These are phyloP conservation scores for Dinoponera quadriceps DNA, from an alignment of 1,140 invertebrate genomes.

Conservation along the genomic window DNA sequence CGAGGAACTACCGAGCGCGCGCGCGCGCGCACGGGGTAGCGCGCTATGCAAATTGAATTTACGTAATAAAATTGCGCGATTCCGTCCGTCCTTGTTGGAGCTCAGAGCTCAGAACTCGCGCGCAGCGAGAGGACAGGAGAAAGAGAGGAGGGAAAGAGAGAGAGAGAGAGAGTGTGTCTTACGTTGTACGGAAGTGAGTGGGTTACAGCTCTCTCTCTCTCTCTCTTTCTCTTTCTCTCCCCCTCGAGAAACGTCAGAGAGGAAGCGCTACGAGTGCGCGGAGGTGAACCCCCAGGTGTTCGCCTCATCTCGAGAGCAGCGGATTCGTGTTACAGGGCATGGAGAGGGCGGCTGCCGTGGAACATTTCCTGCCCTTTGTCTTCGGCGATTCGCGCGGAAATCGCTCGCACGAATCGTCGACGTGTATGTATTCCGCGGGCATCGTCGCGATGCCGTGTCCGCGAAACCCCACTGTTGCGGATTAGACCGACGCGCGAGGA, in stretches of 20 bases:
- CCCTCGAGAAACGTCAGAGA: background rate
- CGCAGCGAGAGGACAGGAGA: too few species aligned
- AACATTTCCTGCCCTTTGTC: slow-evolving; percentile 75
- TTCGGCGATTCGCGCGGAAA: slow-evolving; percentile 66
- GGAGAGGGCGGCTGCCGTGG: slow-evolving; percentile 58
- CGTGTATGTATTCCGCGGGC: slow-evolving; percentile 15
- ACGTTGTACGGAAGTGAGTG: slow-evolving; percentile 33
- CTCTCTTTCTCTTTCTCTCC: background rate
- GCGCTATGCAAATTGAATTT: slow-evolving; percentile 70
- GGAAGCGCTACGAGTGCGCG: slow-evolving; percentile 69
- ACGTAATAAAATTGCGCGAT: slow-evolving; percentile 72
- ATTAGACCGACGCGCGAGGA: too few species aligned
- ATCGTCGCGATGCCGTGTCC: slow-evolving; percentile 21
- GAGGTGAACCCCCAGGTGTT: slow-evolving; percentile 43
- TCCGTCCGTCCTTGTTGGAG: slow-evolving; percentile 31
- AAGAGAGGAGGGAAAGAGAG: background rate
- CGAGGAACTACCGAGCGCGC: background rate
- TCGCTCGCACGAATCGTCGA: slow-evolving; percentile 9
- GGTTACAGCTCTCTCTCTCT: background rate
- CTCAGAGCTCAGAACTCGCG: slow-evolving; percentile 36
- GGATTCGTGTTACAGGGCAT: slow-evolving; percentile 66
- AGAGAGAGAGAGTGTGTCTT: background rate
- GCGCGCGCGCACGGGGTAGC: slow-evolving; percentile 2
- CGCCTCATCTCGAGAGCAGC: slow-evolving; percentile 23
- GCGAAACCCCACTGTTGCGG: background rate